Percentiles rank a stretch among this genome's conserved stretches.
Evolutionary conservation across 2,888 invertebrate genomes (phyloP).

Genomic region (Kryphioiulus occultus): DNA sequence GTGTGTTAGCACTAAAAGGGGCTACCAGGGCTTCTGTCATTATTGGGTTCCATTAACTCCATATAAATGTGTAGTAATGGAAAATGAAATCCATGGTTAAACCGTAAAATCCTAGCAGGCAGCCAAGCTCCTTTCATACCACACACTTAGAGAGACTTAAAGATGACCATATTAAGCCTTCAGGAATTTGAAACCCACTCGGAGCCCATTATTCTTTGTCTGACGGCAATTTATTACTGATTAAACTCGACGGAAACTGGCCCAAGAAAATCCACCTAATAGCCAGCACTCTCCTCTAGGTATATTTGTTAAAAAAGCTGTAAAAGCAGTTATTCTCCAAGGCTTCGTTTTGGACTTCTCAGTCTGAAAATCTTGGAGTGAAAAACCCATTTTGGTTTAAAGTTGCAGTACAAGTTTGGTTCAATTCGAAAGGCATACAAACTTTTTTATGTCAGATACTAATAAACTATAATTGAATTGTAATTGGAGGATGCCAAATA

Average conservation of each 20-base stretch:
- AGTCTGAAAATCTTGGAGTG: neutral
- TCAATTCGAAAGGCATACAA: too few relatives aligned
- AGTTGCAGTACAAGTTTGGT: too few relatives aligned
- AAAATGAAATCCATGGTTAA: constrained; percentile 40
- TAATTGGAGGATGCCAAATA: too few relatives aligned
- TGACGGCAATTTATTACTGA: constrained; percentile 12
- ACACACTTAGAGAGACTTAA: neutral
- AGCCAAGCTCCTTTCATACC: constrained; percentile 15
- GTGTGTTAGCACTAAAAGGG: constrained; percentile 38
- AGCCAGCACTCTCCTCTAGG: neutral
- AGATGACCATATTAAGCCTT: constrained; percentile 19
- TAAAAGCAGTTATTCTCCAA: neutral
- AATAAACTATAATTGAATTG: too few relatives aligned
- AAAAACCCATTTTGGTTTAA: neutral
- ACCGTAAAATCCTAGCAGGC: constrained; percentile 13
- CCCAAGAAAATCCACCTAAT: neutral
- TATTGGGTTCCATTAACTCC: constrained; percentile 29
- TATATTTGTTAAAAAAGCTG: neutral
- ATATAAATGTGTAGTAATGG: constrained; percentile 39
- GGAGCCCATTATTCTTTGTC: constrained; percentile 2
- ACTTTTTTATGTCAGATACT: too few relatives aligned
- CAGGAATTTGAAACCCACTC: neutral
- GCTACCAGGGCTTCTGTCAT: neutral
- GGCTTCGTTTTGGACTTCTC: neutral
- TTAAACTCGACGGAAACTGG: neutral